Conservation (phyloP, 2,797 vertebrate genomes). For the Allobates femoralis region DNA sequence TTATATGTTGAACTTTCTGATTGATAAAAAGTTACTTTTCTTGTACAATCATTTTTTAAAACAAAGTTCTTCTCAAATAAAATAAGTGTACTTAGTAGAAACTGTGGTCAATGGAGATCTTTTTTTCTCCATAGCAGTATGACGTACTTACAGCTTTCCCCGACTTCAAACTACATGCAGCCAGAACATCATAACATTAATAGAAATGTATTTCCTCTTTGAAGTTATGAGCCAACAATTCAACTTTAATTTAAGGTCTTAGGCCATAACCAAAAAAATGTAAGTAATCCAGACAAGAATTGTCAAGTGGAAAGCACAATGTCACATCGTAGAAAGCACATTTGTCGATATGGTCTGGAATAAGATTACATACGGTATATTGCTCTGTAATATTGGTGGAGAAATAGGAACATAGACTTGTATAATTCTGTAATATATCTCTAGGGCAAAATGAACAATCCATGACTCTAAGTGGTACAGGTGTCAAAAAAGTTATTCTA, state of each 20-base stretch:
- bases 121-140: not conserved
- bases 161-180: not conserved
- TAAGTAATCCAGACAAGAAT: conserved; percentile 24
- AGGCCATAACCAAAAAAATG: not conserved
- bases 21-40: not conserved
- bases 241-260: conserved; percentile 13
- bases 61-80: not conserved
- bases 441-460: conserved; percentile 1
- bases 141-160: not conserved
- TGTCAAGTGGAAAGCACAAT: conserved; percentile 5
- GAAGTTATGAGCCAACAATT: conserved; percentile 11
- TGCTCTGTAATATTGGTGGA: not conserved
- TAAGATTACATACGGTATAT: not conserved
- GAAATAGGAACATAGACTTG: not conserved
- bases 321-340: not conserved
- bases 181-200: conserved; percentile 1
- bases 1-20: not conserved
- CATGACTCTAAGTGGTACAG: not conserved
- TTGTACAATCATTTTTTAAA: not conserved
- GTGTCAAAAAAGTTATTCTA: conserved; percentile 2
- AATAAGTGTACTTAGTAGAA: not conserved
- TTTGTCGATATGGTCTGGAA: not conserved
- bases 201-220: conserved; percentile 5
- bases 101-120: not conserved
- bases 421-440: not conserved